Evolutionary conservation across 2,113 vertebrate species (phyloP).

Genomic region (Himantopus leucocephalus): DNA sequence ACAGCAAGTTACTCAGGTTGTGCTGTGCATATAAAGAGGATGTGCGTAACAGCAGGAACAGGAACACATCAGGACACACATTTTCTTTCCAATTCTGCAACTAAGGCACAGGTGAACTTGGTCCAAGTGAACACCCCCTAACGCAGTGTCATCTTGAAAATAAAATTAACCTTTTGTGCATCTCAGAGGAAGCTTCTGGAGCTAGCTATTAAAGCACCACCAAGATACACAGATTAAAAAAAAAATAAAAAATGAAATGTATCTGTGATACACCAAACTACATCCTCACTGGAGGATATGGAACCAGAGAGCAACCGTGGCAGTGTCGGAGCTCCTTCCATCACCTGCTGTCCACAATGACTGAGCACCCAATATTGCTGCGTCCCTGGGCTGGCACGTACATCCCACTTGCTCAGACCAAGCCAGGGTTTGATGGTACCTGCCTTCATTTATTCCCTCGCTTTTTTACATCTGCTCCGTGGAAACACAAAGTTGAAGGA

Average conservation of each 20-base stretch:
- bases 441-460: neutral
- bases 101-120: neutral
- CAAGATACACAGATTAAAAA: rapidly evolving
- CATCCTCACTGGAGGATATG: rapidly evolving
- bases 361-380: rapidly evolving
- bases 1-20: neutral
- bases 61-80: neutral
- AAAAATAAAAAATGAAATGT: neutral
- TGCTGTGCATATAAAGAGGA: too few relatives aligned
- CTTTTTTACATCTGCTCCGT: neutral
- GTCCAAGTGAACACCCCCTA: neutral
- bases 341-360: rapidly evolving
- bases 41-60: rapidly evolving
- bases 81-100: neutral
- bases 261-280: neutral
- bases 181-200: neutral
- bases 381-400: neutral
- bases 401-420: neutral
- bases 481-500: constrained; percentile 16
- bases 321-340: neutral
- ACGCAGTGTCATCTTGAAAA: rapidly evolving
- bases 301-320: rapidly evolving
- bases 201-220: neutral
- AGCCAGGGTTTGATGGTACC: neutral
- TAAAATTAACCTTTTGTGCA: neutral